phyloP scores from a whole-genome alignment of 53 echinoderm and acorn worm genomes.

The Stichopus horrens region DNA sequence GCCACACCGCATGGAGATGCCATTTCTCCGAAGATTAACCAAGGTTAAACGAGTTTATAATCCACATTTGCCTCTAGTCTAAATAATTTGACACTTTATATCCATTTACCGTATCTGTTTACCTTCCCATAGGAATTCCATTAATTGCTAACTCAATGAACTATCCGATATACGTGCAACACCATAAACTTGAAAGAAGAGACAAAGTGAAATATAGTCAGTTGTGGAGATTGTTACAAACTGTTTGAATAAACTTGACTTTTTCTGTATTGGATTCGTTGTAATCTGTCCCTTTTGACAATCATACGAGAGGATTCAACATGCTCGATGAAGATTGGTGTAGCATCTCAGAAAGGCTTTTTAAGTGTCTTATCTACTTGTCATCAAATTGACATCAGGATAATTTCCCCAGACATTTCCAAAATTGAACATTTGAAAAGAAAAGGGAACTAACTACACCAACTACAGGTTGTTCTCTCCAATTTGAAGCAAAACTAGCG shows the following conservation, averaged over 20 bases:
- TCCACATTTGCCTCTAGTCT: no score
- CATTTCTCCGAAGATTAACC: no score
- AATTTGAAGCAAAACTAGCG: neutral
- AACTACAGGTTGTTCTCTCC: no score
- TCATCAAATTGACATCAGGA: slow-evolving; percentile 1
- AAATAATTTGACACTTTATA: neutral
- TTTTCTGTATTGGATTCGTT: neutral
- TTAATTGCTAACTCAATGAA: no score
- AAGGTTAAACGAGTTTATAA: no score
- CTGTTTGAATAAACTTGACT: neutral
- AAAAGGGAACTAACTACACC: no score
- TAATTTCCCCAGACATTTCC: slow-evolving; percentile 4
- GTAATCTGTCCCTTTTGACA: neutral
- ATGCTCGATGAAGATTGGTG: neutral
- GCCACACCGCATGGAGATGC: no score
- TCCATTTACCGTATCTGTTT: neutral
- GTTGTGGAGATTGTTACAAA: neutral
- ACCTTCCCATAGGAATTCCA: no score
- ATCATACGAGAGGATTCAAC: neutral
- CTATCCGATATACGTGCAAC: no score
- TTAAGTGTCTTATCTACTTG: slow-evolving; percentile 1
- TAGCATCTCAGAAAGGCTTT: neutral
- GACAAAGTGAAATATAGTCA: neutral
- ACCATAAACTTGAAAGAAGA: neutral
- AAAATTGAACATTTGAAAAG: neutral